Base-by-base conservation (phyloP, 1,140 invertebrate genomes). In the Probaryconus sp. region DNA sequence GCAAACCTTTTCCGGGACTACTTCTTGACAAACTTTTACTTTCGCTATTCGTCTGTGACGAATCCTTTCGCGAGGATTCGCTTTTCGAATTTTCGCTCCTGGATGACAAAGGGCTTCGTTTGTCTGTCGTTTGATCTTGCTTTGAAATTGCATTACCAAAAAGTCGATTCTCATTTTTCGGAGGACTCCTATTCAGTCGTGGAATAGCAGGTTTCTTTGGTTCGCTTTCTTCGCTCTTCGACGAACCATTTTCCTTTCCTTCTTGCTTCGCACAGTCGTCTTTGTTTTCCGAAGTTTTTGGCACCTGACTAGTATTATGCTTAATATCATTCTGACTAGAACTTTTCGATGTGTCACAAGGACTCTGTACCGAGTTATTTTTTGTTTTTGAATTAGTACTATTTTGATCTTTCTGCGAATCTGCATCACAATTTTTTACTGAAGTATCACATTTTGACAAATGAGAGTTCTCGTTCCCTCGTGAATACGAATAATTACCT, bases 401-500 rank as follows among this genome's bases (percentile, higher is more conserved):
- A 33, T 7, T 45, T 13, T 55, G 51, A 48, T 64, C 70, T 56
- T 72, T 79, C 16, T 58, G 63, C 2, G 35, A 20, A n/a, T 75
- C 58, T 40, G 58, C 56, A 5, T 63, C 45, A 2, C 5, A n/a
- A n/a, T 21, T 63, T 45, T 67, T 70, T 7, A 61, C 33, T 1
- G 73, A 68, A 5, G 72, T 68, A 4, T 80, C 80, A 1, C 35
- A 37, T 31, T 48, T 83, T 4, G 74, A 76, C 3, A 68, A 75
- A 35, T 68, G 78, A 1, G 78, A 78, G 16, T 56, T 79, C 5
- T 72, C 40, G 30, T 75, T 76, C 3, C 67, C 45, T 55, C 81
- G 80, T 0, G 69, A 18, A 17, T 78, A 83, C 16, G 77, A 80
- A 24, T 79, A 85, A 50, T 75, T 78, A 20, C 75, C 70, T 33